These are phyloP conservation scores for Dysidea cf. avara DNA, from an alignment of 37 sponge, comb jelly and placozoan species.

Conservation along the genomic window DNA sequence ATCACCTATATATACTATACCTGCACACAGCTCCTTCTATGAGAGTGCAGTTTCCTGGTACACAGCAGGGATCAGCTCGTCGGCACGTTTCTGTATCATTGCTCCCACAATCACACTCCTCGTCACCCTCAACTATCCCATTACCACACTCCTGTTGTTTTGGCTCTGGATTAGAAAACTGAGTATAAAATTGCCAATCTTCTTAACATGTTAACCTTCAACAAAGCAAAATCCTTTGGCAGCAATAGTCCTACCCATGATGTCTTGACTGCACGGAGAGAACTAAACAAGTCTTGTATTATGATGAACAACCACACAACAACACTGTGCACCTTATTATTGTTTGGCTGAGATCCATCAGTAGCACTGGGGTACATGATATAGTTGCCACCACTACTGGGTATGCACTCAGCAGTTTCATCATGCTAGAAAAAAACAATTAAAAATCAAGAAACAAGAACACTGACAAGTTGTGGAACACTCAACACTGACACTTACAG, in stretches of 20 bases:
- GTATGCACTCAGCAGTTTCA: constrained; percentile 12
- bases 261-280: constrained; percentile 51
- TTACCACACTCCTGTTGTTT: constrained; percentile 62
- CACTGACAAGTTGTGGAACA: no score
- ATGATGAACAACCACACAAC: neutral
- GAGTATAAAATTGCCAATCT: neutral
- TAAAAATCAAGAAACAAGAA: neutral
- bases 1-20: no score
- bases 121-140: constrained; percentile 60
- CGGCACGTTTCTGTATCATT: constrained; percentile 18
- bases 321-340: neutral
- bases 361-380: constrained; percentile 76
- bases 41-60: constrained; percentile 54
- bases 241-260: constrained; percentile 47
- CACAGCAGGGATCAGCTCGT: constrained; percentile 52
- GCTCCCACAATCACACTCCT: constrained; percentile 73
- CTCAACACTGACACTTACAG: constrained; percentile 34
- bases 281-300: constrained; percentile 23
- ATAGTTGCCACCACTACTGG: constrained; percentile 52
- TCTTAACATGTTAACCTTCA: constrained; percentile 6
- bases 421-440: neutral
- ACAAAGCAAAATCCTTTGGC: constrained; percentile 52
- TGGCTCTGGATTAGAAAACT: constrained; percentile 29
- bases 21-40: constrained; percentile 45
- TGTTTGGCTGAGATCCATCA: constrained; percentile 33